Evolutionary conservation across 2,113 vertebrate genomes (phyloP), one percentile per base, ranked within the genome.

Genomic region (human): DNA sequence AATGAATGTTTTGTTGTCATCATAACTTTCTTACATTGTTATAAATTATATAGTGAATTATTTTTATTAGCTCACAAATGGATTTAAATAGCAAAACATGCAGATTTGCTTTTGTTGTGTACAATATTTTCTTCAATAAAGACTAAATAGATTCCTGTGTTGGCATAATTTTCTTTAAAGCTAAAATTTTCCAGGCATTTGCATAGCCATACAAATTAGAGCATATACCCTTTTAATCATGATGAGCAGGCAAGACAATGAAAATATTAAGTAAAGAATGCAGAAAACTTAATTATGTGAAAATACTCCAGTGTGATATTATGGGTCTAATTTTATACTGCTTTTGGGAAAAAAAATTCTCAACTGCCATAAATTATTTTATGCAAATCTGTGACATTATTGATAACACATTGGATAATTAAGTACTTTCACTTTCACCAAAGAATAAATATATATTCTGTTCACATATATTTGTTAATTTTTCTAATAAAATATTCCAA

Each of bases 101-200:
- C 45, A 97, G 75, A 96, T 94, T 96, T 78, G 30, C 22, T 92
- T 96, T 78, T 89, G 18, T 85, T 92, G 79, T 79, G 79, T 85
- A 91, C 38, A 72, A 78, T 88, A 45, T 57, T 94, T 93, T 87
- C 50, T 89, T 92, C 20, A 92, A 40, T 48, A 82, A 93, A 96
- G 43, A 3, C 76, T 23, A 50, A 2, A 35, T 32, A 83, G n/a
- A 96, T 96, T 92, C 32, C 10, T 25, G 32, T 80, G 27, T 73
- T 84, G 50, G 20, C 4, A 93, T 70, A 87, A 96, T 76, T 92
- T 87, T 55, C 73, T 59, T 75, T 30, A 89, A 73, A 92, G 18
- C n/a, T 92, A 83, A 35, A 83, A 83, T 91, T 93, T 93, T 87
- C 78, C 6, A 88, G 40, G 4, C 6, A 91, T 96, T 93, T 90